Evolutionary conservation across 2,113 vertebrate species (phyloP).

Genomic region (Halichoerus grypus): DNA sequence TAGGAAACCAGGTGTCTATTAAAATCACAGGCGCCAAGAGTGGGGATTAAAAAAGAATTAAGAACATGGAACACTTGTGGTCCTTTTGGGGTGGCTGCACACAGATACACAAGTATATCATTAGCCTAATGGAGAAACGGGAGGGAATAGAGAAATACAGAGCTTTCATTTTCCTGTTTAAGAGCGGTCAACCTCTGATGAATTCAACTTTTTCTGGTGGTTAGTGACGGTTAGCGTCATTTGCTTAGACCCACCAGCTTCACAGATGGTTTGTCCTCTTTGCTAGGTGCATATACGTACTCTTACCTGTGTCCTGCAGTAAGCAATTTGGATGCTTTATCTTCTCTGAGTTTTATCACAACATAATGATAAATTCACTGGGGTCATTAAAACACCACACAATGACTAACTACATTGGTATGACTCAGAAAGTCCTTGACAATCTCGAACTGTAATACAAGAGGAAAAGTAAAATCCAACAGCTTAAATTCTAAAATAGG

Average conservation of each 20-base stretch:
- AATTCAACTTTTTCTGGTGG: neutral
- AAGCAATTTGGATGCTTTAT: no score
- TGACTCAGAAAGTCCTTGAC: neutral
- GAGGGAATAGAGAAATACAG: neutral
- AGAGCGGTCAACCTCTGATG: neutral
- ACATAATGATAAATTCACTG: neutral
- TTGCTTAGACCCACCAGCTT: neutral
- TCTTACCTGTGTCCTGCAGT: neutral
- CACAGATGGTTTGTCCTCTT: neutral
- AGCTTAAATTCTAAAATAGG: neutral
- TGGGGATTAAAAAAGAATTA: neutral
- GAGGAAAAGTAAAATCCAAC: neutral
- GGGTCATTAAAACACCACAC: neutral
- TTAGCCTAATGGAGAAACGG: neutral
- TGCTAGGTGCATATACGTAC: no score
- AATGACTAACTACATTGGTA: neutral
- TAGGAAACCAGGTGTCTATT: neutral
- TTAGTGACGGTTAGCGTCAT: neutral
- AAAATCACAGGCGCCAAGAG: neutral
- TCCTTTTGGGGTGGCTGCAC: neutral
- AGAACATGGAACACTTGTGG: neutral
- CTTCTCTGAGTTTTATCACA: neutral
- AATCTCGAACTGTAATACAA: neutral
- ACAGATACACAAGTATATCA: accelerated
- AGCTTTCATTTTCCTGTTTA: neutral